Conservation (phyloP, 2,888 invertebrate species). For the Ethmia dodecea region DNA sequence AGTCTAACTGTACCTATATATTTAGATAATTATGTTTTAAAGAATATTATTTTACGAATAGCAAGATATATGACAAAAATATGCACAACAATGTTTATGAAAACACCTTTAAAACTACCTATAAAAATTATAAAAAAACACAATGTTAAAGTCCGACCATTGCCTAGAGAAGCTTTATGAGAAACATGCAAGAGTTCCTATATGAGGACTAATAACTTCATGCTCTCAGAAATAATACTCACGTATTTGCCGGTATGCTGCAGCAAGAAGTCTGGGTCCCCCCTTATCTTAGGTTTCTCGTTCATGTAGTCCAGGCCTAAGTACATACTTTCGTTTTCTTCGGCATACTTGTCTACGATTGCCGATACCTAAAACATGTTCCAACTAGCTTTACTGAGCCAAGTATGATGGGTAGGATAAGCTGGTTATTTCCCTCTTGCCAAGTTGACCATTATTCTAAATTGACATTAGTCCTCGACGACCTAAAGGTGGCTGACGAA, state of each 20-base stretch:
- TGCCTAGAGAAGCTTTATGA: neutral
- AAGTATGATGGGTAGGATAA: neutral
- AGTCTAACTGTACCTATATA: too few relatives aligned
- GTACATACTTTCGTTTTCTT: conserved; percentile 36
- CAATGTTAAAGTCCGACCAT: neutral
- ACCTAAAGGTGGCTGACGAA: too few relatives aligned
- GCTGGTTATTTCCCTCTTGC: neutral
- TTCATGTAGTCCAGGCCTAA: conserved; percentile 34
- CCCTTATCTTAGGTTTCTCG: conserved; percentile 25
- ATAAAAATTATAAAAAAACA: neutral
- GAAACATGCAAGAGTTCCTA: too few relatives aligned
- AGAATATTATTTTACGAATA: too few relatives aligned
- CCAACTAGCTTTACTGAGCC: neutral
- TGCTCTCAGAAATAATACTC: conserved; percentile 1
- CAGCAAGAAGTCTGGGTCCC: conserved; percentile 42
- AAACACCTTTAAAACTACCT: neutral
- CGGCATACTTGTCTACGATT: conserved; percentile 30
- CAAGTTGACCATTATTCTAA: neutral
- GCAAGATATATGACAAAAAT: neutral
- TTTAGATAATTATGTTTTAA: too few relatives aligned
- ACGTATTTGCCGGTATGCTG: conserved; percentile 24
- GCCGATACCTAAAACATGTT: neutral
- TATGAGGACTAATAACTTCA: too few relatives aligned
- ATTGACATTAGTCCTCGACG: neutral
- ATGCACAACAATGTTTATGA: neutral